A percentile compares a stretch with the other conserved stretches of the same genome.
Conservation (phyloP, 2,888 invertebrate species). For the Achlya flavicornis region DNA sequence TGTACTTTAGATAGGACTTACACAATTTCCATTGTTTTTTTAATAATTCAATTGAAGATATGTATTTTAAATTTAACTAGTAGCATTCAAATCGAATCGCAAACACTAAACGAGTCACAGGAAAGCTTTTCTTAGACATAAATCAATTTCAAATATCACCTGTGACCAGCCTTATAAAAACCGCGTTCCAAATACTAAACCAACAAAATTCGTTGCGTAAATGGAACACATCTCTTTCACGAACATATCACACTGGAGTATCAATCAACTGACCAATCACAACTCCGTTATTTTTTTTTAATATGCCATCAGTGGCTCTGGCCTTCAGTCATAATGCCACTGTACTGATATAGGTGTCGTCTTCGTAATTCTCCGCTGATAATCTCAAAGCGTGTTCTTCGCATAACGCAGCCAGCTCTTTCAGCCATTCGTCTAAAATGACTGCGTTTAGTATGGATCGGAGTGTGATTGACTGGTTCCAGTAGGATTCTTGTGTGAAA, state of each 20-base stretch:
- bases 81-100: constrained; percentile 3
- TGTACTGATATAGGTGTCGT: constrained; percentile 64
- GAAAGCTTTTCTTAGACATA: not conserved
- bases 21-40: not conserved
- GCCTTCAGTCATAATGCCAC: constrained; percentile 78
- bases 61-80: not conserved
- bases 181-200: not conserved
- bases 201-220: not conserved
- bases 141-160: constrained; percentile 7
- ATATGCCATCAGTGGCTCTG: constrained; percentile 45
- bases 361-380: constrained; percentile 62
- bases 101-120: not conserved
- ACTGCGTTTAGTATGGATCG: constrained; percentile 87
- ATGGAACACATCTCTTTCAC: not conserved
- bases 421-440: constrained; percentile 96
- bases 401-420: constrained; percentile 96
- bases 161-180: constrained; percentile 6
- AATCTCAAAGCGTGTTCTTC: constrained; percentile 93
- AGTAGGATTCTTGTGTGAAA: constrained; percentile 75
- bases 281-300: constrained; percentile 32
- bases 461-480: constrained; percentile 74
- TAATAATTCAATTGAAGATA: not conserved
- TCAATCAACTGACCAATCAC: constrained; percentile 33
- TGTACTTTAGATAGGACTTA: not conserved
- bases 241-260: constrained; percentile 33